phyloP scores from a whole-genome alignment of 2,888 invertebrate species.

The Gymnoscelis rufifasciata region DNA sequence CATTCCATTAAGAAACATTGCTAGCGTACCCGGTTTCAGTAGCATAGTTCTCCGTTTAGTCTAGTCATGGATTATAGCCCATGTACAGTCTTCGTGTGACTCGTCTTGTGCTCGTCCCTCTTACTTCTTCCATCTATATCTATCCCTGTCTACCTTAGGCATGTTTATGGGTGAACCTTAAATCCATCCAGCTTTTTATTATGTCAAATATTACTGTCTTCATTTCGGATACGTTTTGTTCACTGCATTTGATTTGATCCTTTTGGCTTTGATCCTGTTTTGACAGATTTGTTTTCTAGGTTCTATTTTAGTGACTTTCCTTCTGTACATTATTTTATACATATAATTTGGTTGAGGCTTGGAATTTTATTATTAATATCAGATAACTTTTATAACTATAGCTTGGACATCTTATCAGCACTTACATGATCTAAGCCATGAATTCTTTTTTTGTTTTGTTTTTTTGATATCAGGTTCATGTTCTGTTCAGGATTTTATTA shows the following conservation, averaged over 20 bases:
- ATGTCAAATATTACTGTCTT: constrained; percentile 19
- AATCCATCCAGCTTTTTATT: constrained; percentile 37
- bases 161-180: constrained; percentile 53
- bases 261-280: constrained; percentile 33
- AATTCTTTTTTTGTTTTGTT: no score
- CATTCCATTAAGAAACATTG: no score
- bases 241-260: constrained; percentile 30
- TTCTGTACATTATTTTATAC: constrained; percentile 4
- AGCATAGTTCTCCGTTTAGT: constrained; percentile 53
- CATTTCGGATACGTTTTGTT: constrained; percentile 17
- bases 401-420: no score
- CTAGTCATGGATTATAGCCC: constrained; percentile 47
- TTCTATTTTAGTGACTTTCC: constrained; percentile 22
- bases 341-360: not conserved
- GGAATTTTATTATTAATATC: constrained; percentile 3
- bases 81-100: constrained; percentile 50
- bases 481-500: no score
- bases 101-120: constrained; percentile 45
- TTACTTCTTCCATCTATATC: constrained; percentile 36
- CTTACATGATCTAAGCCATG: no score
- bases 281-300: constrained; percentile 25
- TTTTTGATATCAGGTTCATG: not conserved
- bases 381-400: not conserved
- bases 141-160: constrained; percentile 41
- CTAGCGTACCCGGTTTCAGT: constrained; percentile 53